Conservation (phyloP, 2,888 invertebrate genomes). For the Poecilus cupreus region DNA sequence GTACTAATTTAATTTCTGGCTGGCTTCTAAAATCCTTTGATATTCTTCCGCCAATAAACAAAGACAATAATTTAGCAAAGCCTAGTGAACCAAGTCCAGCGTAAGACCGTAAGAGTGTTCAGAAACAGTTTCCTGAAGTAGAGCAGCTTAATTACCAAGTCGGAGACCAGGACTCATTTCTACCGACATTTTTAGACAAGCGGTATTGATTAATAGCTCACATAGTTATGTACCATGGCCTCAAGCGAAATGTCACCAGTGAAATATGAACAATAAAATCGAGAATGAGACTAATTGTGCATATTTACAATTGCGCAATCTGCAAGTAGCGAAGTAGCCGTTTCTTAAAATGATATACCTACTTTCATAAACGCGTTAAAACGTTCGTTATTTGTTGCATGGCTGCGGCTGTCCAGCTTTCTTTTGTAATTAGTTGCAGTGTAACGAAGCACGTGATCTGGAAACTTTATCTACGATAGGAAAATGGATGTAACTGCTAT, state of each 20-base stretch:
- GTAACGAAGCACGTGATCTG: too few species aligned
- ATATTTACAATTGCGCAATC: constrained; percentile 48
- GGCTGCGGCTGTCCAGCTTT: neutral
- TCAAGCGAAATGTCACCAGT: constrained; percentile 22
- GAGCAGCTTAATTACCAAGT: constrained; percentile 42
- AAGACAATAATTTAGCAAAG: too few species aligned
- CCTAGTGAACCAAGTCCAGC: too few species aligned
- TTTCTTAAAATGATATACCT: constrained; percentile 41
- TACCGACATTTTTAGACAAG: constrained; percentile 29
- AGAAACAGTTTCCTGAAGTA: neutral
- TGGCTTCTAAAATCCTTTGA: too few species aligned
- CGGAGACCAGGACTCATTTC: constrained; percentile 3
- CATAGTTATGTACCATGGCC: neutral
- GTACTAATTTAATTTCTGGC: too few species aligned
- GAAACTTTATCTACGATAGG: too few species aligned
- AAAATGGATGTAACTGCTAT: too few species aligned
- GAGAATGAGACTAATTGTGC: constrained; percentile 45
- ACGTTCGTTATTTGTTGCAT: neutral
- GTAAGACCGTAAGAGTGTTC: too few species aligned
- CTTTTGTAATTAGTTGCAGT: too few species aligned
- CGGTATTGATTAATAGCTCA: constrained; percentile 36
- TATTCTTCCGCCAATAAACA: too few species aligned
- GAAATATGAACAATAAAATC: constrained; percentile 52
- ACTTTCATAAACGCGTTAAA: constrained; percentile 34
- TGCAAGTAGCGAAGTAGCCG: neutral